phyloP scores from a whole-genome alignment of 2,888 invertebrate genomes.

The Cephus runcator region DNA sequence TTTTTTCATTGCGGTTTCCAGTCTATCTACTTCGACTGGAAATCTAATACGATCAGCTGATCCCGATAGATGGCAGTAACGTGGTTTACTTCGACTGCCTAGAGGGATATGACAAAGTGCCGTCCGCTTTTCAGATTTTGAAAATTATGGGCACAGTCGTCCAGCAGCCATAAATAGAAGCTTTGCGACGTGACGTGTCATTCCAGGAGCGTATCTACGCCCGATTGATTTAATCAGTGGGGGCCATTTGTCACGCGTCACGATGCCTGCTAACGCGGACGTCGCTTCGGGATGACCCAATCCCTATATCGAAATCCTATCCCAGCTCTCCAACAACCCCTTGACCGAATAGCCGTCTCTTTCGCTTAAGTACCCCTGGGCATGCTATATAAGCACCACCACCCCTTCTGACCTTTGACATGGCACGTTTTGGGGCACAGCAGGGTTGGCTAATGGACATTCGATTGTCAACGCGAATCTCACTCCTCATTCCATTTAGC shows the following conservation, averaged over 20 bases:
- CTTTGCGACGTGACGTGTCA: constrained; percentile 17
- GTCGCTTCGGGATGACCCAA: neutral
- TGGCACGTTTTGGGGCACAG: neutral
- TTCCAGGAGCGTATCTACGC: constrained; percentile 25
- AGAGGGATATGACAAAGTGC: neutral
- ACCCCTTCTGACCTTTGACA: neutral
- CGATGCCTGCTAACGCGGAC: neutral
- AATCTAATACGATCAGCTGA: neutral
- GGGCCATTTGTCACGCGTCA: constrained; percentile 38
- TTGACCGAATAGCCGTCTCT: neutral
- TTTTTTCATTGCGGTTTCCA: neutral
- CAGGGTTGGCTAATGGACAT: constrained; percentile 1
- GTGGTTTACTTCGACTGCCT: neutral
- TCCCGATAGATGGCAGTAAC: neutral
- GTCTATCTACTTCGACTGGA: neutral
- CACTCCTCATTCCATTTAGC: neutral
- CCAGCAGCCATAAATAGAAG: constrained; percentile 26
- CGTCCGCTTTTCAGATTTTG: neutral
- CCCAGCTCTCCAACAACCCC: neutral
- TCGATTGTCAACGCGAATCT: constrained; percentile 3
- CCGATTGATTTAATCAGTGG: constrained; percentile 40
- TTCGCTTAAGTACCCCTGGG: neutral
- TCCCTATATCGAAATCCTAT: neutral
- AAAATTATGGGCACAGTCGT: neutral
- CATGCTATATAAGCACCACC: neutral